Conservation (phyloP, 2,888 invertebrate genomes). For the Smittia aterrima region DNA sequence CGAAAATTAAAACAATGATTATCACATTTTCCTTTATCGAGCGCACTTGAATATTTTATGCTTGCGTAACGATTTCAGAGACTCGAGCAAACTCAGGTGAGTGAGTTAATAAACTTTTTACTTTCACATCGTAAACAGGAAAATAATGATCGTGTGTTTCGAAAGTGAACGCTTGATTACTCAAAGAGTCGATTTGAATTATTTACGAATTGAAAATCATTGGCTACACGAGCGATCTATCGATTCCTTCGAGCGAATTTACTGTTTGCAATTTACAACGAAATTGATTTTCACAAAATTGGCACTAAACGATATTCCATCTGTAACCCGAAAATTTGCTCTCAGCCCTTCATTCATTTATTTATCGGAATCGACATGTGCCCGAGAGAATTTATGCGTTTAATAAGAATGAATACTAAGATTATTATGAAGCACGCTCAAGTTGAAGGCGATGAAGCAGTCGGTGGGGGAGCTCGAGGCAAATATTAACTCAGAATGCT, state of each 20-base stretch:
- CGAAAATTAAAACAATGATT: constrained; percentile 38
- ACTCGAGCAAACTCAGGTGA: not conserved
- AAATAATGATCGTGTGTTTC: constrained; percentile 14
- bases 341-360: not conserved
- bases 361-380: not conserved
- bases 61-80: constrained; percentile 20
- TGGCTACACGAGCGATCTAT: too few species aligned
- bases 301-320: constrained; percentile 30
- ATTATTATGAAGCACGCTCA: constrained; percentile 5
- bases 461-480: too few species aligned
- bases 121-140: not conserved
- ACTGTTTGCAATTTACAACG: constrained; percentile 19
- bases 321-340: constrained; percentile 15
- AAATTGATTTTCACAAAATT: constrained; percentile 37
- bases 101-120: not conserved
- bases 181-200: not conserved
- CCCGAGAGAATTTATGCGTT: constrained; percentile 23
- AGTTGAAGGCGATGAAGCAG: too few species aligned
- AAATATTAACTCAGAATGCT: too few species aligned
- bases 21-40: constrained; percentile 9
- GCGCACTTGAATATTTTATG: constrained; percentile 29
- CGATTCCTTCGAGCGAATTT: too few species aligned
- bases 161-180: not conserved
- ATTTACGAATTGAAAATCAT: too few species aligned
- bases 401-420: constrained; percentile 26